phyloP scores from a whole-genome alignment of 2,888 invertebrate genomes.

The Anarsia innoxiella region DNA sequence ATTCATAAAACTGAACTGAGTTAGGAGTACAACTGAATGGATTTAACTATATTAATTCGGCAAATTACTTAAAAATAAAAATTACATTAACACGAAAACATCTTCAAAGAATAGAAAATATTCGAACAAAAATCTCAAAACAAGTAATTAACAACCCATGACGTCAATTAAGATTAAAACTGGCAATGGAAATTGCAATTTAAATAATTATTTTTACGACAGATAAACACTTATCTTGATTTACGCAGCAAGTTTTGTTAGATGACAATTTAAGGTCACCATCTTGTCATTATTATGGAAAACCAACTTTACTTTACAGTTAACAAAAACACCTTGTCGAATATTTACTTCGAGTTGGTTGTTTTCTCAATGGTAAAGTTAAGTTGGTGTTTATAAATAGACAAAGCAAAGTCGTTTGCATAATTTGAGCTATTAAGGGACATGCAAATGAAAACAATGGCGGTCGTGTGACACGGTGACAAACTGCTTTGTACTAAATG shows the following conservation, averaged over 20 bases:
- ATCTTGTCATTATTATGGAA: conserved; percentile 22
- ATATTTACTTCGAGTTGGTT: no score
- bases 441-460: conserved; percentile 63
- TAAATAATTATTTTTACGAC: conserved; percentile 11
- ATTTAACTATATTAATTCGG: no score
- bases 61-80: no score
- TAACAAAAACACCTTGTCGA: neutral
- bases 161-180: no score
- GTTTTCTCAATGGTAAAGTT: conserved; percentile 1
- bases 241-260: conserved; percentile 15
- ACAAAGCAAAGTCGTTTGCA: conserved; percentile 29
- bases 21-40: no score
- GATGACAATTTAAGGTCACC: conserved; percentile 23
- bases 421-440: conserved; percentile 42
- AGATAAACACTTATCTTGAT: conserved; percentile 12
- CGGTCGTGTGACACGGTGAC: conserved; percentile 43
- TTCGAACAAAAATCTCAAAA: no score
- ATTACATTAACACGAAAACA: no score
- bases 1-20: no score
- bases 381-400: conserved; percentile 12
- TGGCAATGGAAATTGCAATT: conserved; percentile 15
- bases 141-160: no score
- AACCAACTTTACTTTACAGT: conserved; percentile 4
- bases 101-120: no score
- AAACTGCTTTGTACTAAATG: conserved; percentile 14